Evolutionary conservation across 2,113 vertebrate genomes (phyloP).

Genomic region (Gavia stellata): DNA sequence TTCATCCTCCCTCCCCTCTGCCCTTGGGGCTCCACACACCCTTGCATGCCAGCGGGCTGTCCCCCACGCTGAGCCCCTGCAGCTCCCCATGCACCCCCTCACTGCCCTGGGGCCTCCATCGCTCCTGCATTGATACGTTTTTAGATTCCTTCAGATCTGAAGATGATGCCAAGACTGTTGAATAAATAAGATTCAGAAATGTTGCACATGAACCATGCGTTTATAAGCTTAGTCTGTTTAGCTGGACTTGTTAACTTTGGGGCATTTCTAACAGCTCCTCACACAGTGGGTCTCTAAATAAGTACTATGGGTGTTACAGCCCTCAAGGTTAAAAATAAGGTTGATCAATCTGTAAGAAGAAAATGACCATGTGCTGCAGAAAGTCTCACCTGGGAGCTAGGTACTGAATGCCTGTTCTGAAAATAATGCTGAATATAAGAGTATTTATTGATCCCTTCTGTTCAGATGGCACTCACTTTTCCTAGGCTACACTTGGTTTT

Average conservation of each 20-base stretch:
- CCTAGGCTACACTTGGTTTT: neutral
- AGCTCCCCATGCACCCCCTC: rapidly evolving
- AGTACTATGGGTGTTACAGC: neutral
- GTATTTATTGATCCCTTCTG: neutral
- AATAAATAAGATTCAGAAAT: neutral
- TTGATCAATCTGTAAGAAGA: neutral
- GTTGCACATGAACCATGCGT: neutral
- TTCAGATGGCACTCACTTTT: neutral
- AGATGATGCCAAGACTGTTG: neutral
- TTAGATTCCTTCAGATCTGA: neutral
- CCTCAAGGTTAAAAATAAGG: neutral
- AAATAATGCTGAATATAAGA: neutral
- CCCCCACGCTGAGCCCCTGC: neutral
- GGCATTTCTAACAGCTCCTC: neutral
- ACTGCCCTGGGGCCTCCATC: rapidly evolving
- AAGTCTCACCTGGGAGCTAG: neutral
- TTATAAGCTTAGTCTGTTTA: neutral
- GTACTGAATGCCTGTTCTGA: neutral
- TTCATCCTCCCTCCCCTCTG: neutral
- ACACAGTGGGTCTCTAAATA: neutral
- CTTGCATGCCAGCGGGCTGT: neutral
- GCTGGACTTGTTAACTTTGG: neutral
- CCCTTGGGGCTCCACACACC: neutral
- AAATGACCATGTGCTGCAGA: neutral
- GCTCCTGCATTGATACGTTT: neutral